Conservation (phyloP, 2,888 invertebrate genomes). For the Dyspetes luteomarginatus region DNA sequence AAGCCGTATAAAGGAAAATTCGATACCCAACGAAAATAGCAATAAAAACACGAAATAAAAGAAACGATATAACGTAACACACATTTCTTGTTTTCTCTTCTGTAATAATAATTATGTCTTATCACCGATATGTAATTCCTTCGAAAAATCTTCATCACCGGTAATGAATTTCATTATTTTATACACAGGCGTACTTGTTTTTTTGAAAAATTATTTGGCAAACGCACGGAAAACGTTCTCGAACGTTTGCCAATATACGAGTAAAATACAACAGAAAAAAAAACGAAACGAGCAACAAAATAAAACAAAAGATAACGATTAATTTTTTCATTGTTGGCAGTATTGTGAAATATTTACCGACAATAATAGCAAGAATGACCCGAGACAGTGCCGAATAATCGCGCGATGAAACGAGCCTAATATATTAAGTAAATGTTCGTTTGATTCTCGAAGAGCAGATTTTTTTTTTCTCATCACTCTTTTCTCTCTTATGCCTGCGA, state of each 20-base stretch:
- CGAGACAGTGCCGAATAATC: slow-evolving; percentile 6
- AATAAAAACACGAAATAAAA: slow-evolving; percentile 9
- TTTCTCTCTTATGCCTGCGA: slow-evolving; percentile 12
- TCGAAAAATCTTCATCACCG: slow-evolving; percentile 16
- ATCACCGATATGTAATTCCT: slow-evolving; percentile 52
- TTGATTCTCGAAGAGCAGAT: neutral
- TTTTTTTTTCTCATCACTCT: neutral
- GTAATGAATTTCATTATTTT: slow-evolving; percentile 22
- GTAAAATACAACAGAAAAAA: too few species aligned
- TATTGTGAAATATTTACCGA: slow-evolving; percentile 40
- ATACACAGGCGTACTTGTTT: neutral
- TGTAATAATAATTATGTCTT: neutral
- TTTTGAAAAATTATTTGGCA: neutral
- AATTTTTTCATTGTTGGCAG: slow-evolving; percentile 43
- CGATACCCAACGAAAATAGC: neutral
- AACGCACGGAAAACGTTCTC: neutral
- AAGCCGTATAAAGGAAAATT: neutral
- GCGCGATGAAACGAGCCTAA: slow-evolving; percentile 3
- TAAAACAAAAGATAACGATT: neutral
- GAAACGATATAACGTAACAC: slow-evolving; percentile 12
- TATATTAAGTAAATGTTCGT: neutral
- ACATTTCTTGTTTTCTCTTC: neutral
- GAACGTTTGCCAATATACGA: too few species aligned
- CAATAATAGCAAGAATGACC: neutral
- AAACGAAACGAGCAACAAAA: slow-evolving; percentile 13